Evolutionary conservation across 2,113 vertebrate species (phyloP), one percentile per base, ranked within the genome.

Genomic region (Neodontobutis hainanensis): DNA sequence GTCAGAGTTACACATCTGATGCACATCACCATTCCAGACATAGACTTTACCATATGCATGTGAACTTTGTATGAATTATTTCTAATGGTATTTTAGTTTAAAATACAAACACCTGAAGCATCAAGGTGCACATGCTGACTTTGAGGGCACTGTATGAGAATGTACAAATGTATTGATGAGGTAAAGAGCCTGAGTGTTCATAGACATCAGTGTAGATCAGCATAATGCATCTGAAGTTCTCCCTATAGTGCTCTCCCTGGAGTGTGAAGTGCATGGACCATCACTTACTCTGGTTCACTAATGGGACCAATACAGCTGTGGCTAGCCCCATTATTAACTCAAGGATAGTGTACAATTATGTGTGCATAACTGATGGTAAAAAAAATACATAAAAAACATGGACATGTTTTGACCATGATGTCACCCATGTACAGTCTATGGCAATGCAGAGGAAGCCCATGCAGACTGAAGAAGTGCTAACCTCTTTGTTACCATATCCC

Each of bases 221-320:
- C 43, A 75, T 78, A 84, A 84, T 82, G 65, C 69, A 80, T 71
- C n/a, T 49, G 56, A 65, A 51, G 68, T 43, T 61, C 65, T 42
- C 51, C 44, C 52, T 63, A 4, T 56, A 72, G 61, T 59, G 64
- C 47, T 61, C 65, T 79, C 52, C n/a, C 63, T 57, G 34, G 49
- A 55, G 64, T 52, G 61, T 72, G 61, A 51, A 43, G 58, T 14
- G 45, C 59, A 40, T 12, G 19, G 34, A 77, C 44, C 73, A 61
- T 75, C 51, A 58, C 43, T 74, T 53, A 52, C 38, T 77, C 35
- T 10, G 48, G 27, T n/a, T 61, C 70, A 44, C 64, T 77, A 80
- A 61, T 73, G 69, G 66, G 10, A 46, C 15, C 34, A 61, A 70
- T 19, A 52, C 8, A 47, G 12, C 15, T 11, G 8, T 42, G 45